Evolutionary conservation across 2,113 vertebrate species (phyloP).

Genomic region (Hypanus sabinus): DNA sequence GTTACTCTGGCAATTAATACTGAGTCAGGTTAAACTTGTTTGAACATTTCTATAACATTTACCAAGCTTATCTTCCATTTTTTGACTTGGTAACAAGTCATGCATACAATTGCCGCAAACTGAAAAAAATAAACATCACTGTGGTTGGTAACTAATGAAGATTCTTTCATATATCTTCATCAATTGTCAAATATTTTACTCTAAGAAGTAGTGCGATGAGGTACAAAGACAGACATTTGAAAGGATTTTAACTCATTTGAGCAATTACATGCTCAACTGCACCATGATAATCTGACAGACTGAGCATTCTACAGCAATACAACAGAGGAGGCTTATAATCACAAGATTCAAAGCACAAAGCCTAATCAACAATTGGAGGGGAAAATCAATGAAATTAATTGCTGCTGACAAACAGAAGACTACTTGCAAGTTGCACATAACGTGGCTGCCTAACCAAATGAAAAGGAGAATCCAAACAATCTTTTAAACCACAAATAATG

Average conservation of each 20-base stretch:
- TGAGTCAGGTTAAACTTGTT: neutral
- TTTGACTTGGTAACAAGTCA: constrained; percentile 28
- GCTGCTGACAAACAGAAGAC: constrained; percentile 99
- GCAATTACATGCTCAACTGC: constrained; percentile 99
- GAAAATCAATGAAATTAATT: constrained; percentile 99
- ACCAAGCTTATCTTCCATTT: neutral
- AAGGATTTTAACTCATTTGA: constrained; percentile 99
- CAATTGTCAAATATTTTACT: constrained; percentile 99
- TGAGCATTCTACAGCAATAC: constrained; percentile 72
- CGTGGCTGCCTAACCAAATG: constrained; percentile 74
- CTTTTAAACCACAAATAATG: constrained; percentile 21
- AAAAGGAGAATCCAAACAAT: neutral
- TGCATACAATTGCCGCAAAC: constrained; percentile 65
- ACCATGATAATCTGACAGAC: constrained; percentile 97
- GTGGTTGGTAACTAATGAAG: constrained; percentile 85
- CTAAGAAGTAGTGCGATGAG: constrained; percentile 98
- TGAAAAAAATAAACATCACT: constrained; percentile 68
- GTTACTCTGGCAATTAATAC: neutral
- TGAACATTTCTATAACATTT: neutral
- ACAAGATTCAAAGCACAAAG: constrained; percentile 98
- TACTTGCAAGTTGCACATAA: constrained; percentile 91
- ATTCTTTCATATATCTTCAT: constrained; percentile 94
- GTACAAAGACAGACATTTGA: constrained; percentile 99
- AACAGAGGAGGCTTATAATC: constrained; percentile 88
- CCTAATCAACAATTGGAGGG: constrained; percentile 88